Conservation (phyloP, 92 coral and sea anemone species). For the Phenganax marumi region DNA sequence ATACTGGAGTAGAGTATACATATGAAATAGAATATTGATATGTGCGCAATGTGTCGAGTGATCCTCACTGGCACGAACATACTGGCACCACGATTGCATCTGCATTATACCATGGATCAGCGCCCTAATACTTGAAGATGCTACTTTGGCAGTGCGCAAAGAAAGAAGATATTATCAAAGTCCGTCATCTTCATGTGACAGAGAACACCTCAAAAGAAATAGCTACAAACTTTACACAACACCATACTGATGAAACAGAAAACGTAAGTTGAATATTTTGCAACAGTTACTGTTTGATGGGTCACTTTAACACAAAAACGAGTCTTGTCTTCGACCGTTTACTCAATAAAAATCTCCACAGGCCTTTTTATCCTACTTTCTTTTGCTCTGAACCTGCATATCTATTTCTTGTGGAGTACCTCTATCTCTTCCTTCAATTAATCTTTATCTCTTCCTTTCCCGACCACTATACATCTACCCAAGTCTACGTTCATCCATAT, state of each 20-base stretch:
- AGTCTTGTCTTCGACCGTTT: too few species aligned
- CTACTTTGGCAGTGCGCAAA: slow-evolving; percentile 34
- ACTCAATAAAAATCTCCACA: too few species aligned
- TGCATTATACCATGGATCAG: slow-evolving; percentile 19
- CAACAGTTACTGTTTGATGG: neutral
- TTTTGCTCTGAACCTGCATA: too few species aligned
- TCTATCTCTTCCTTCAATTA: too few species aligned
- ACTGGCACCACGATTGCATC: slow-evolving; percentile 1
- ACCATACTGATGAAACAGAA: neutral
- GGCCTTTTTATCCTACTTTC: too few species aligned
- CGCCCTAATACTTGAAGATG: slow-evolving; percentile 29
- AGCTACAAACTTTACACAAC: neutral
- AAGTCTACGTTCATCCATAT: too few species aligned
- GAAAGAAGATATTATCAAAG: slow-evolving; percentile 15
- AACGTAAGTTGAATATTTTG: neutral
- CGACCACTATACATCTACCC: too few species aligned
- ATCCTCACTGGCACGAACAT: neutral
- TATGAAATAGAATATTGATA: neutral
- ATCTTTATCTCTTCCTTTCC: too few species aligned
- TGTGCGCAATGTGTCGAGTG: neutral
- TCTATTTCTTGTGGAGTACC: too few species aligned
- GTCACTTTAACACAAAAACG: too few species aligned
- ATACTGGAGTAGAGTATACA: neutral
- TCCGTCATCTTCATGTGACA: neutral
- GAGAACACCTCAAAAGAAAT: slow-evolving; percentile 19